Percentiles rank a stretch among this genome's conserved stretches.
phyloP scores from a whole-genome alignment of 2,888 invertebrate species.

The Liodrosophila aerea region DNA sequence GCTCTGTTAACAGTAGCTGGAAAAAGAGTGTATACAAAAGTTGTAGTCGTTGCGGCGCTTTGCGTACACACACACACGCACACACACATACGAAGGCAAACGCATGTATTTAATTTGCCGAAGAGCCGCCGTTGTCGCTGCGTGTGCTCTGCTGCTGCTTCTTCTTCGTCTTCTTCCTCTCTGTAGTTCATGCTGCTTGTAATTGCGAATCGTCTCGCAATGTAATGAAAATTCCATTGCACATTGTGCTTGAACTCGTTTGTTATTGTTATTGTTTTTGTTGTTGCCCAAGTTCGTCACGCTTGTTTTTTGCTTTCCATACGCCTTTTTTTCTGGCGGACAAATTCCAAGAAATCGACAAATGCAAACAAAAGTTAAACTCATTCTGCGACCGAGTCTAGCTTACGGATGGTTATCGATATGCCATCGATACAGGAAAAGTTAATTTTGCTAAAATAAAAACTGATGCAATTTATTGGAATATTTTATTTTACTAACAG shows the following conservation, averaged over 20 bases:
- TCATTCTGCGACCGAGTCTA: too few relatives aligned
- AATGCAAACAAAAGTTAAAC: slow-evolving; percentile 16
- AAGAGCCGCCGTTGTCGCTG: slow-evolving; percentile 30
- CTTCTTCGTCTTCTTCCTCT: slow-evolving; percentile 3
- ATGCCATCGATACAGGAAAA: too few relatives aligned
- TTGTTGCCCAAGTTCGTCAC: slow-evolving; percentile 10
- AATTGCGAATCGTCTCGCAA: slow-evolving; percentile 40
- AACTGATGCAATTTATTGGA: too few relatives aligned
- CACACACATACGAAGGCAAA: neutral
- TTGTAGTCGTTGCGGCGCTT: slow-evolving; percentile 11
- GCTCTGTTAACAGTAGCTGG: neutral
- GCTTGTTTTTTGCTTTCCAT: slow-evolving; percentile 21
- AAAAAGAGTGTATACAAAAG: slow-evolving; percentile 15
- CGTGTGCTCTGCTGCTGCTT: slow-evolving; percentile 5
- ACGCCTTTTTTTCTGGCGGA: too few relatives aligned
- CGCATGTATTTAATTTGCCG: slow-evolving; percentile 43
- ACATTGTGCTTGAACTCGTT: slow-evolving; percentile 5
- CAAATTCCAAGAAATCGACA: slow-evolving; percentile 33
- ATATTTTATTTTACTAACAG: too few relatives aligned
- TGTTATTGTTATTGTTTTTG: slow-evolving; percentile 9
- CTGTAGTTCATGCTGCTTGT: slow-evolving; percentile 14
- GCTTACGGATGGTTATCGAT: too few relatives aligned
- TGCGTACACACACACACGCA: slow-evolving; percentile 12
- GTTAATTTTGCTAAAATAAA: too few relatives aligned
- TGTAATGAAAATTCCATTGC: slow-evolving; percentile 40